Conservation (phyloP, 1,140 invertebrate genomes). For the Brachionus sp. region DNA sequence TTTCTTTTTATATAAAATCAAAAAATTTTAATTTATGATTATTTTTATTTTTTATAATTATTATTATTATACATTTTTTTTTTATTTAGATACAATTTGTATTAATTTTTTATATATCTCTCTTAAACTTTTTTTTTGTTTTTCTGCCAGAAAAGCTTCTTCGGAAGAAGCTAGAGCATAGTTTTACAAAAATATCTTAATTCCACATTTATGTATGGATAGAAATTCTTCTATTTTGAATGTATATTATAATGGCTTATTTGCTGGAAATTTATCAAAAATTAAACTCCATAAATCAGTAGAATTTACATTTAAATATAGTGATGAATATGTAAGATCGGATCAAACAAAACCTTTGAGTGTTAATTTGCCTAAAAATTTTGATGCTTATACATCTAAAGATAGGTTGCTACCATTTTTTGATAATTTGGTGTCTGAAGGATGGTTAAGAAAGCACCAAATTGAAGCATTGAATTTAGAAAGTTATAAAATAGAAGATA, state of each 20-base stretch:
- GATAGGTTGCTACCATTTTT: background rate
- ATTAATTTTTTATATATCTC: no score
- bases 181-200: no score
- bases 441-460: background rate
- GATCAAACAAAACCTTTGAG: background rate
- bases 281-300: background rate
- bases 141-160: no score
- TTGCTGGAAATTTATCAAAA: background rate
- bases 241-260: background rate
- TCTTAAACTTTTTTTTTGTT: no score
- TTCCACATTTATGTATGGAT: background rate
- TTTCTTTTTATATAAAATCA: no score
- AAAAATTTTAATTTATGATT: no score
- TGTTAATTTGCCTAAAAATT: constrained; percentile 4
- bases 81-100: no score
- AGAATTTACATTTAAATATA: background rate
- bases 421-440: background rate
- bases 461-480: background rate
- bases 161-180: no score
- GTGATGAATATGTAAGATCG: background rate
- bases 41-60: no score
- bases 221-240: background rate
- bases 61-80: no score
- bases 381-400: background rate
- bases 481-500: background rate